A percentile compares a stretch with the other conserved stretches of the same genome.
Evolutionary conservation across 2,113 vertebrate genomes (phyloP).

Genomic region (Lichenostomus cassidix): DNA sequence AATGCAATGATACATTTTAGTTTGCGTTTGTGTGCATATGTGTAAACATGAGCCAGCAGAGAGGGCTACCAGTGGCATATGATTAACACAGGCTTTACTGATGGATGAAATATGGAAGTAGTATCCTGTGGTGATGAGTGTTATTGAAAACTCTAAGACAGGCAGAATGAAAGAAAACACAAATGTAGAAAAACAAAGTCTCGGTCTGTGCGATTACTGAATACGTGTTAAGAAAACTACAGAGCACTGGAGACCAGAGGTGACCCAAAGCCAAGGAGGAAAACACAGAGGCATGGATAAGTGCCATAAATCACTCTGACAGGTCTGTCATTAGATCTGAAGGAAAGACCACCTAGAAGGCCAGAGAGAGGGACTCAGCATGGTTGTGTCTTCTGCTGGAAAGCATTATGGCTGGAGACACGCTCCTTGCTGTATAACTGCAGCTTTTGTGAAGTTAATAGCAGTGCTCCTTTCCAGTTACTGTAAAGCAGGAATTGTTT

Average conservation of each 20-base stretch:
- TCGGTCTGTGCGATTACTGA: neutral
- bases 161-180: constrained; percentile 29
- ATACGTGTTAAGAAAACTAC: constrained; percentile 14
- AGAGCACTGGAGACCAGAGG: neutral
- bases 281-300: constrained; percentile 27
- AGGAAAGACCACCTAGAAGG: constrained; percentile 64
- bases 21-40: neutral
- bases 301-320: constrained; percentile 31
- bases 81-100: neutral
- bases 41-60: neutral
- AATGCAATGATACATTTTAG: neutral
- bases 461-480: neutral
- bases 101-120: constrained; percentile 2
- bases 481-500: neutral
- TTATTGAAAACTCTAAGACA: neutral
- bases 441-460: neutral
- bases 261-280: constrained; percentile 10
- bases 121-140: constrained; percentile 15
- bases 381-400: neutral
- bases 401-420: neutral
- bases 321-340: constrained; percentile 22
- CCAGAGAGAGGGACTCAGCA: neutral
- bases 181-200: constrained; percentile 14
- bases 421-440: neutral
- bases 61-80: neutral